These are phyloP conservation scores for Ectropis grisescens DNA, from an alignment of 1,140 invertebrate species.

Conservation along the genomic window DNA sequence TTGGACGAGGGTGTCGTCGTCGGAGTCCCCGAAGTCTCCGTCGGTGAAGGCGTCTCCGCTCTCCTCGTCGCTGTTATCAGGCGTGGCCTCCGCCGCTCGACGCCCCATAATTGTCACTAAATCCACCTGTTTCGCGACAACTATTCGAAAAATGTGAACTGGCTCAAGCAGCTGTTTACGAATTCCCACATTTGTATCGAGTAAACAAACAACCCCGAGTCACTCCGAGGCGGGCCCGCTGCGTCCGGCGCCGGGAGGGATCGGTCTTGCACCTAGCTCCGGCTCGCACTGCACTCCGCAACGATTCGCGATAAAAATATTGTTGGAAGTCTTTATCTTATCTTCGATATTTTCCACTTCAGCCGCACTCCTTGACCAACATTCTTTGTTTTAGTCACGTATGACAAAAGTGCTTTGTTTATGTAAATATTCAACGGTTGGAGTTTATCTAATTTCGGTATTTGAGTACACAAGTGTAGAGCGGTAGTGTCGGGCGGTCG, in stretches of 20 bases:
- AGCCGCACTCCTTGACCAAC: slow-evolving; percentile 22
- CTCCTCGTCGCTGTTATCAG: slow-evolving; percentile 52
- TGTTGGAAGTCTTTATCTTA: slow-evolving; percentile 34
- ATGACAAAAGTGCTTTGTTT: not conserved
- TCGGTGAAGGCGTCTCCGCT: slow-evolving; percentile 60
- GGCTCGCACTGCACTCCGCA: slow-evolving; percentile 25
- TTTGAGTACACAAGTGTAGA: too few species aligned
- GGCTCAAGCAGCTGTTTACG: slow-evolving; percentile 21
- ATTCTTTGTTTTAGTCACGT: slow-evolving; percentile 22
- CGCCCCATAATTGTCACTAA: slow-evolving; percentile 32
- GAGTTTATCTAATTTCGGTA: not conserved
- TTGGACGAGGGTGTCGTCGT: slow-evolving; percentile 43
- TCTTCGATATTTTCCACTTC: slow-evolving; percentile 34
- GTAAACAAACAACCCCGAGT: slow-evolving; percentile 16
- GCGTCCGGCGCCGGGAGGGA: slow-evolving; percentile 41
- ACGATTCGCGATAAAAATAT: slow-evolving; percentile 27
- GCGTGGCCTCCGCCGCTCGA: slow-evolving; percentile 31
- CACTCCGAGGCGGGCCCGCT: not conserved
- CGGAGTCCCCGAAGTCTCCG: slow-evolving; percentile 55
- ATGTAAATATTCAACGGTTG: not conserved
- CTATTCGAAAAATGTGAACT: slow-evolving; percentile 21
- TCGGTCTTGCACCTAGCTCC: slow-evolving; percentile 26
- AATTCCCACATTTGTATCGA: slow-evolving; percentile 24
- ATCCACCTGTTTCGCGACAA: slow-evolving; percentile 17
- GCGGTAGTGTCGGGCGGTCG: too few species aligned